Percentiles rank a stretch among this genome's conserved stretches.
Conservation (phyloP, 2,888 invertebrate species). For the Pyrocoelia pectoralis region DNA sequence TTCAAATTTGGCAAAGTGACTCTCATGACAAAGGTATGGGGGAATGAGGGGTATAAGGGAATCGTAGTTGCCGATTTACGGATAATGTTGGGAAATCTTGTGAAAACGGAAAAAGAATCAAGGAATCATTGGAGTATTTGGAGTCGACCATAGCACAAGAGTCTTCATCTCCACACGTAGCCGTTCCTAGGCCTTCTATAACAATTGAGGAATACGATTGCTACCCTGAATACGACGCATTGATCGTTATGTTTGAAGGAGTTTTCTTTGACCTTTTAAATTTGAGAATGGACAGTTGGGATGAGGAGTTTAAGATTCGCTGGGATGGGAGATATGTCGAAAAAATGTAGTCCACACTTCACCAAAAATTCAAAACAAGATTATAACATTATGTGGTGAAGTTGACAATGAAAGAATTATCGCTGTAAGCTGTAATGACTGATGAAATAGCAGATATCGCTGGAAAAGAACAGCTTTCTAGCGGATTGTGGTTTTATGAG, state of each 20-base stretch:
- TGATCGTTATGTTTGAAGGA: background rate
- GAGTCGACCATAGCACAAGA: too few relatives aligned
- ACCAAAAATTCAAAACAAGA: constrained; percentile 50
- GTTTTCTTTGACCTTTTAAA: constrained; percentile 38
- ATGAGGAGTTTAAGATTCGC: constrained; percentile 36
- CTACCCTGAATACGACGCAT: too few relatives aligned
- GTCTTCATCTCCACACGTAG: too few relatives aligned
- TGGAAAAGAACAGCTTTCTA: constrained; percentile 38
- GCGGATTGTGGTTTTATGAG: constrained; percentile 44
- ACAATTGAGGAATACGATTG: too few relatives aligned
- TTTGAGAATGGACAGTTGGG: constrained; percentile 39
- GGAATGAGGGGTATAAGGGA: too few relatives aligned
- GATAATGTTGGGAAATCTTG: too few relatives aligned
- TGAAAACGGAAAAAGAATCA: too few relatives aligned
- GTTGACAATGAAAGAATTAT: constrained; percentile 45
- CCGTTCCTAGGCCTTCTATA: too few relatives aligned
- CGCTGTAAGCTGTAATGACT: constrained; percentile 29
- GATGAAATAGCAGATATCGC: background rate
- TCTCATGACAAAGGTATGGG: too few relatives aligned
- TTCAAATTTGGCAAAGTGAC: too few relatives aligned
- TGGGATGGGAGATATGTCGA: constrained; percentile 25
- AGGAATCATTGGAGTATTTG: too few relatives aligned
- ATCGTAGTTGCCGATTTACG: too few relatives aligned
- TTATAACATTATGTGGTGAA: constrained; percentile 44
- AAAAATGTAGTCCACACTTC: constrained; percentile 47